Percentiles rank a stretch among this genome's conserved stretches.
Conservation (phyloP, 2,113 vertebrate species). For the Romanogobio albipinnatus region DNA sequence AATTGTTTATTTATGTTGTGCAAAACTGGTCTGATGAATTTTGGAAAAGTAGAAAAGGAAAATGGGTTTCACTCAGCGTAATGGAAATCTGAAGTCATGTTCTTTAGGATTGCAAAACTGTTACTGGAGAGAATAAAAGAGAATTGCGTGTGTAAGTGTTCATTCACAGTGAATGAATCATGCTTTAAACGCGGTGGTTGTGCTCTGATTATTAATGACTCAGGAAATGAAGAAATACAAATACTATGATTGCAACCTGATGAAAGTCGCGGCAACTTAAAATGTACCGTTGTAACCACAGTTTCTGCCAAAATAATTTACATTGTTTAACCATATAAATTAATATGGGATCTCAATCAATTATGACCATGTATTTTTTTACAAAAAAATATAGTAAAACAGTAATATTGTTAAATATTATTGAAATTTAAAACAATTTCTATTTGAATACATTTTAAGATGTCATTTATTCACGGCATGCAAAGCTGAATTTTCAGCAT, state of each 20-base stretch:
- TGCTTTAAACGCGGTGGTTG: background rate
- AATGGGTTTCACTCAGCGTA: constrained; percentile 10
- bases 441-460: background rate
- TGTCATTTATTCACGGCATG: background rate
- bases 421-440: background rate
- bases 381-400: background rate
- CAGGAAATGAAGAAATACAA: background rate
- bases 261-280: background rate
- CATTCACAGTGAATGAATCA: constrained; percentile 25
- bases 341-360: background rate
- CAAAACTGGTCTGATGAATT: background rate
- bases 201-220: constrained; percentile 17
- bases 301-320: background rate
- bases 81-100: constrained; percentile 19
- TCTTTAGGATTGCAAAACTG: background rate
- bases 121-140: constrained; percentile 11
- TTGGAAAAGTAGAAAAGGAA: background rate
- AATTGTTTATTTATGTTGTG: constrained; percentile 12
- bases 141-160: constrained; percentile 3
- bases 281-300: background rate
- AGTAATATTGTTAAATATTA: background rate
- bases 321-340: background rate
- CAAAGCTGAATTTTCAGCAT: background rate
- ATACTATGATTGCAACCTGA: background rate
- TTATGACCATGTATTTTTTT: no score